Conservation (phyloP, 2,888 invertebrate genomes). For the Volucella bombylans region DNA sequence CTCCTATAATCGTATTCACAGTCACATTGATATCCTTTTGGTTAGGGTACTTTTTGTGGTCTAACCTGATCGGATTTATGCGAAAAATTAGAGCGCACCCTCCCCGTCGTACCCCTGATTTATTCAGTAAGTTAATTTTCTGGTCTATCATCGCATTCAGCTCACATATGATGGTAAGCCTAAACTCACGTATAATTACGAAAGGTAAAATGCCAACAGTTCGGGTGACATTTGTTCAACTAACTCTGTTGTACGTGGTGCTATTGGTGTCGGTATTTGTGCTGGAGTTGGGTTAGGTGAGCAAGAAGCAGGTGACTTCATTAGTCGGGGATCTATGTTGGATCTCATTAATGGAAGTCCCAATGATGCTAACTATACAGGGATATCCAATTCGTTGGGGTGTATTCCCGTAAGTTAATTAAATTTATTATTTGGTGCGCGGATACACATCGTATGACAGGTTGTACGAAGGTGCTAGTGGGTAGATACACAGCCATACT, state of each 20-base stretch:
- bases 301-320: conserved; percentile 59
- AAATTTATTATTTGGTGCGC: conserved; percentile 50
- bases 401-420: conserved; percentile 55
- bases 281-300: not conserved
- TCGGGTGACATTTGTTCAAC: conserved; percentile 55
- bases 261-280: not conserved
- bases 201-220: conserved; percentile 56
- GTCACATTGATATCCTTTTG: conserved; percentile 47
- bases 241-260: conserved; percentile 44
- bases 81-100: conserved; percentile 3
- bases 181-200: conserved; percentile 61
- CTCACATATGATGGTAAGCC: conserved; percentile 40
- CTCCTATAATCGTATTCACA: conserved; percentile 38
- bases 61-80: conserved; percentile 47
- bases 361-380: conserved; percentile 33
- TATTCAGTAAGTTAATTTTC: conserved; percentile 67
- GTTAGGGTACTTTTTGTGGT: conserved; percentile 34
- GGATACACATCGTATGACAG: not conserved
- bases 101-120: conserved; percentile 32
- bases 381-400: not conserved
- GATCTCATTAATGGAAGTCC: conserved; percentile 59
- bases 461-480: too few relatives aligned
- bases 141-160: conserved; percentile 59
- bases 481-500: not conserved
- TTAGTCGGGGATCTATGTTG: conserved; percentile 60